Conservation (phyloP, 1,140 invertebrate genomes). For the Ooceraea biroi region DNA sequence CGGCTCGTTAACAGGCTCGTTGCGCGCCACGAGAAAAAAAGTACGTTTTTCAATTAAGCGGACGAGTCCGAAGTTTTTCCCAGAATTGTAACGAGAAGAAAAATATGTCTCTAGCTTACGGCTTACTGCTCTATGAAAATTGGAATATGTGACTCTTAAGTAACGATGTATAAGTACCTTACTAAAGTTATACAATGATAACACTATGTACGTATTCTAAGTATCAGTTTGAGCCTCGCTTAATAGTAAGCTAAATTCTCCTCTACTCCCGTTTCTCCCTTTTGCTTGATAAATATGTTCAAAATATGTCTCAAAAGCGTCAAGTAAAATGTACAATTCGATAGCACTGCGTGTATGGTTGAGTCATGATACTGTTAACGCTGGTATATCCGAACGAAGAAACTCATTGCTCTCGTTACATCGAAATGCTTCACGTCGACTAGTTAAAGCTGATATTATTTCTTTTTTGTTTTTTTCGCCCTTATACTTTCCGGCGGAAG, state of each 20-base stretch:
- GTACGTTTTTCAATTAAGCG: conserved; percentile 45
- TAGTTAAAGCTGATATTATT: conserved; percentile 53
- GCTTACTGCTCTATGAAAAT: conserved; percentile 75
- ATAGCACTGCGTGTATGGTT: conserved; percentile 63
- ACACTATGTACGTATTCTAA: conserved; percentile 47
- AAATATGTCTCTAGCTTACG: conserved; percentile 79
- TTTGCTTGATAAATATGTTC: conserved; percentile 37
- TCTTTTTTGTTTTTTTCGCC: too few species aligned
- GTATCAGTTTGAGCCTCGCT: conserved; percentile 57
- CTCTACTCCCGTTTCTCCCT: conserved; percentile 44
- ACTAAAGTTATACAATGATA: conserved; percentile 47
- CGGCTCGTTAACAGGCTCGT: conserved; percentile 26
- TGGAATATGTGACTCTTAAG: conserved; percentile 69
- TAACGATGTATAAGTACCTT: conserved; percentile 68
- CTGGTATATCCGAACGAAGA: conserved; percentile 58
- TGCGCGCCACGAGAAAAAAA: conserved; percentile 31
- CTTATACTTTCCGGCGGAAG: conserved; percentile 48
- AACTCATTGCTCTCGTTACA: conserved; percentile 41
- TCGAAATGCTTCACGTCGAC: conserved; percentile 57
- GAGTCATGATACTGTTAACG: conserved; percentile 67
- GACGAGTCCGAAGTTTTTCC: conserved; percentile 36
- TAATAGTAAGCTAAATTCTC: conserved; percentile 39
- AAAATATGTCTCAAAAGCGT: conserved; percentile 62
- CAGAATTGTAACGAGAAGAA: conserved; percentile 64
- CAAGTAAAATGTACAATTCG: conserved; percentile 57